phyloP scores from a whole-genome alignment of 2,888 invertebrate species.

The Magallana nippona region DNA sequence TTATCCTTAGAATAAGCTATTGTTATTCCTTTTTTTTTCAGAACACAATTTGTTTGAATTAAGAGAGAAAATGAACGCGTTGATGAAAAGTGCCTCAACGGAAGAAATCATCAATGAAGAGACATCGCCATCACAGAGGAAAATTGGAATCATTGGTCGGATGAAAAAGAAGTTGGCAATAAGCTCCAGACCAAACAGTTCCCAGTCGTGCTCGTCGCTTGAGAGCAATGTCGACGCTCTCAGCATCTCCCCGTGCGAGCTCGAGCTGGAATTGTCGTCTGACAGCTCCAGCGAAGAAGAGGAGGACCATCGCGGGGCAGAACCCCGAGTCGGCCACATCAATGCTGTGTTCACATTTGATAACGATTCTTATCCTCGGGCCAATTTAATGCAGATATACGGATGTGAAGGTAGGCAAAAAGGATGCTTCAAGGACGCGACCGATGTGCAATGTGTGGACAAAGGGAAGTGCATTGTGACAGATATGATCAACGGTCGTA shows the following conservation, averaged over 20 bases:
- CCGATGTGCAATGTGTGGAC: slow-evolving; percentile 54
- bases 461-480: slow-evolving; percentile 66
- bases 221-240: background rate
- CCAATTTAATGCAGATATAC: slow-evolving; percentile 44
- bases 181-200: background rate
- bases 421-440: slow-evolving; percentile 61
- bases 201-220: background rate
- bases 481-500: slow-evolving; percentile 68
- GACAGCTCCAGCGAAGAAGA: slow-evolving; percentile 46
- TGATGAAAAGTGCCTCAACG: background rate
- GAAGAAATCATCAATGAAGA: background rate
- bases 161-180: slow-evolving; percentile 4
- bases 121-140: background rate
- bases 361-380: slow-evolving; percentile 9
- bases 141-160: background rate
- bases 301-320: background rate
- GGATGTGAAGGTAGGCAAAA: slow-evolving; percentile 55
- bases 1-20: too few species aligned
- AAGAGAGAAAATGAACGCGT: background rate
- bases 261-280: slow-evolving; percentile 8
- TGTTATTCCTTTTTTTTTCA: background rate
- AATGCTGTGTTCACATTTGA: slow-evolving; percentile 41
- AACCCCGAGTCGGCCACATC: background rate
- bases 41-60: background rate
- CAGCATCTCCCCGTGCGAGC: background rate